Percentiles rank a stretch among this genome's conserved stretches.
Conservation (phyloP, 2,113 vertebrate genomes). For the Indicator indicator region DNA sequence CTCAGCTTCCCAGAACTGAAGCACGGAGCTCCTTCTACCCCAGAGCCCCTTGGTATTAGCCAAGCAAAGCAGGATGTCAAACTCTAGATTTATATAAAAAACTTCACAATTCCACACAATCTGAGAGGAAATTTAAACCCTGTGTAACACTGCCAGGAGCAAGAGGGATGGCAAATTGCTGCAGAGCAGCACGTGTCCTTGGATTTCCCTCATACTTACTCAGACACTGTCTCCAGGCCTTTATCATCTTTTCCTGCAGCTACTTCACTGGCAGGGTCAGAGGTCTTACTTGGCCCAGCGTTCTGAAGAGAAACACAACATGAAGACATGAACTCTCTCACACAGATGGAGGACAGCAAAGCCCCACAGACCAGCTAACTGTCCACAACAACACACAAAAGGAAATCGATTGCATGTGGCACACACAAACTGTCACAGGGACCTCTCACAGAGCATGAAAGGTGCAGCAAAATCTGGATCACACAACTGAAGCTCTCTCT, state of each 20-base stretch:
- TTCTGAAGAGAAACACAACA: conserved; percentile 16
- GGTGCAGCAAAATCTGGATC: not conserved
- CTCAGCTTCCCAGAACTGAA: not conserved
- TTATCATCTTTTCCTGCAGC: not conserved
- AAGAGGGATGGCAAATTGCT: not conserved
- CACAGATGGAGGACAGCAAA: not conserved
- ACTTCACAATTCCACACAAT: too few relatives aligned
- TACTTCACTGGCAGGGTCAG: not conserved
- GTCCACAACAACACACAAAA: not conserved
- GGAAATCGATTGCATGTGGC: not conserved
- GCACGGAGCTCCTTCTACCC: not conserved
- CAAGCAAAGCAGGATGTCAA: not conserved
- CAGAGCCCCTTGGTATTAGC: not conserved
- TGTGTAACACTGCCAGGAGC: not conserved
- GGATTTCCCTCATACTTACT: conserved; percentile 53
- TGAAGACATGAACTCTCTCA: not conserved
- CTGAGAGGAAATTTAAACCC: too few relatives aligned
- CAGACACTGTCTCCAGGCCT: not conserved
- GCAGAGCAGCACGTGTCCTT: not conserved
- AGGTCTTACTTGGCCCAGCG: not conserved
- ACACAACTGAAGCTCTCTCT: not conserved
- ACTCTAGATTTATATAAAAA: not conserved
- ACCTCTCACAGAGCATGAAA: not conserved
- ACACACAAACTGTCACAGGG: not conserved
- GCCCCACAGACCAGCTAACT: not conserved